Evolutionary conservation across 2,113 vertebrate genomes (phyloP).

Genomic region (Malurus elegans): DNA sequence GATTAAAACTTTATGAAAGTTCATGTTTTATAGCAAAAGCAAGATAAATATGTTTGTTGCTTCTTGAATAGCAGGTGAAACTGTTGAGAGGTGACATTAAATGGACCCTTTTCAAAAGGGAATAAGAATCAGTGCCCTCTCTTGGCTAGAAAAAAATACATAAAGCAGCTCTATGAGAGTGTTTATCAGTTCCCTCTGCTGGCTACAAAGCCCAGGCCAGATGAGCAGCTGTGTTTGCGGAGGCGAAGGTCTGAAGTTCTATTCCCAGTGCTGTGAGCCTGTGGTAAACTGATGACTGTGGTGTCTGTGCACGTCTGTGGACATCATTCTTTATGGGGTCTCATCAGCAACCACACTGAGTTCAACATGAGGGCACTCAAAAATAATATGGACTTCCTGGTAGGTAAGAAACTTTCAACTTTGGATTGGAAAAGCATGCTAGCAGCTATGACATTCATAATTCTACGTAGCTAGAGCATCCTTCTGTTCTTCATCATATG

Average conservation of each 20-base stretch:
- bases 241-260: slow-evolving; percentile 36
- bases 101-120: background rate
- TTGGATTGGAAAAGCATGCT: background rate
- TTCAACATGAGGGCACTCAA: slow-evolving; percentile 33
- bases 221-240: slow-evolving; percentile 67
- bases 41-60: background rate
- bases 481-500: background rate
- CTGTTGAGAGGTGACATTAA: background rate
- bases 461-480: background rate
- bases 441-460: background rate
- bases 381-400: background rate
- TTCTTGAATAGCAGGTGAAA: background rate
- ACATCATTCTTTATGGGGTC: background rate
- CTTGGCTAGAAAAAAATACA: background rate
- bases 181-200: slow-evolving; percentile 55
- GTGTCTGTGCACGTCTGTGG: slow-evolving; percentile 26
- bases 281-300: slow-evolving; percentile 43
- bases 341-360: slow-evolving; percentile 7
- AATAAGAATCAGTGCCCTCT: slow-evolving; percentile 23
- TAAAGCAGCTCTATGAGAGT: slow-evolving; percentile 5
- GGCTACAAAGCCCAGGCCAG: slow-evolving; percentile 56
- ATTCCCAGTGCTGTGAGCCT: slow-evolving; percentile 28
- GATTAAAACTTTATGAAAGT: slow-evolving; percentile 4
- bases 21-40: background rate
- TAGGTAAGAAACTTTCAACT: background rate